Conservation (phyloP, 2,113 vertebrate species). For the Sprattus sprattus region DNA sequence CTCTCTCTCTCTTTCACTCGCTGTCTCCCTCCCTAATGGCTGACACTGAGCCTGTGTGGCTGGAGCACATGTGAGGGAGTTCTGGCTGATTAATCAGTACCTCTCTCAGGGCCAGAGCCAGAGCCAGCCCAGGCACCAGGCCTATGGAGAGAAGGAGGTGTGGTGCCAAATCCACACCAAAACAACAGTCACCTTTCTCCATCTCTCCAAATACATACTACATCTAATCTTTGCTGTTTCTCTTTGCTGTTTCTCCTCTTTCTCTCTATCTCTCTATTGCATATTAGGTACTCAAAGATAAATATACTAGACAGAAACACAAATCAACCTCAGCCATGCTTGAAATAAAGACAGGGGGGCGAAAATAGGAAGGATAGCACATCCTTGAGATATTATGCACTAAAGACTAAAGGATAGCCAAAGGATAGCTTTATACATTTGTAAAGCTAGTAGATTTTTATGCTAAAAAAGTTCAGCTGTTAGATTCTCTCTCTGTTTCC, state of each 20-base stretch:
- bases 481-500: not conserved
- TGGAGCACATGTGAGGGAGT: not conserved
- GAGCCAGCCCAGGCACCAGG: not conserved
- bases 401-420: not conserved
- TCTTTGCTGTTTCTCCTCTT: no score
- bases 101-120: not conserved
- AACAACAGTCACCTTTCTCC: constrained; percentile 23
- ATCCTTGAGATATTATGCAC: not conserved
- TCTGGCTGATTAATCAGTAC: not conserved
- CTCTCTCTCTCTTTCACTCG: not conserved
- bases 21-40: not conserved
- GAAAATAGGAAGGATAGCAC: not conserved
- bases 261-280: no score
- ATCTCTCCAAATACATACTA: no score
- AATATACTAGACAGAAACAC: no score
- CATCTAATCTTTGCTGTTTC: no score
- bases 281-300: no score
- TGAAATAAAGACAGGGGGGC: not conserved
- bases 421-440: not conserved
- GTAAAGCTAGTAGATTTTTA: not conserved
- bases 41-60: not conserved
- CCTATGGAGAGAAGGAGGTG: no score
- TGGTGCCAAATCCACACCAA: not conserved
- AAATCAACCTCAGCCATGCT: no score
- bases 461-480: not conserved